Conservation (phyloP, 2,888 invertebrate genomes). For the Poecilobothrus nobilitatus region DNA sequence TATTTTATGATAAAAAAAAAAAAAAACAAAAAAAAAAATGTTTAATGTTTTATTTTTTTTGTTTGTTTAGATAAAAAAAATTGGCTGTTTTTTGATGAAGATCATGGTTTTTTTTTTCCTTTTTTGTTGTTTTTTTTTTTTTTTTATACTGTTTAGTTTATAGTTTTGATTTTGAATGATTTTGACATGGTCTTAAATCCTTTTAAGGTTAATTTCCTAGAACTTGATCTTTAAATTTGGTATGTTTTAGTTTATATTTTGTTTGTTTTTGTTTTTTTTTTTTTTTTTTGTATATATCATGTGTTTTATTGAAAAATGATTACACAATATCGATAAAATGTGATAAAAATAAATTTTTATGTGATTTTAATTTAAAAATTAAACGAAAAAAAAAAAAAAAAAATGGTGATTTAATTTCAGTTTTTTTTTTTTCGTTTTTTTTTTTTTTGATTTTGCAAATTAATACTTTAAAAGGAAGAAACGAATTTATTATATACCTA, state of each 20-base stretch:
- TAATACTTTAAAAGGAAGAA: neutral
- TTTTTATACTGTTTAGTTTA: too few relatives aligned
- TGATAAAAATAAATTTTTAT: too few relatives aligned
- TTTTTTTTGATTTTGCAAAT: neutral
- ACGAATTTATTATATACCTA: neutral
- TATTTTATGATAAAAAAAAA: neutral
- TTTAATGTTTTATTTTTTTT: too few relatives aligned
- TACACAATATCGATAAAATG: neutral
- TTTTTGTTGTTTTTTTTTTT: neutral
- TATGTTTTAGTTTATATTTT: neutral
- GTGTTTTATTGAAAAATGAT: neutral
- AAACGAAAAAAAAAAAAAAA: too few relatives aligned
- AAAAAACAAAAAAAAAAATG: neutral
- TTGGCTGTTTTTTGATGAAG: neutral
- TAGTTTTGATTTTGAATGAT: neutral
- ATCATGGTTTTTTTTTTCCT: neutral
- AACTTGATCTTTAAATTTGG: constrained; percentile 4
- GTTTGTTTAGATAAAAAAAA: neutral
- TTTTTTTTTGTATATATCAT: neutral
- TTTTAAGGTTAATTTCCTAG: constrained; percentile 6
- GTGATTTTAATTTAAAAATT: too few relatives aligned
- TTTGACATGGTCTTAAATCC: constrained; percentile 6
- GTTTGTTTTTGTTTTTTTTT: neutral
- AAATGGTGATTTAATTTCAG: neutral
- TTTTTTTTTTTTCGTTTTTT: neutral